Base-by-base conservation (phyloP, 2,113 vertebrate species). In the Periophthalmus modestus region DNA sequence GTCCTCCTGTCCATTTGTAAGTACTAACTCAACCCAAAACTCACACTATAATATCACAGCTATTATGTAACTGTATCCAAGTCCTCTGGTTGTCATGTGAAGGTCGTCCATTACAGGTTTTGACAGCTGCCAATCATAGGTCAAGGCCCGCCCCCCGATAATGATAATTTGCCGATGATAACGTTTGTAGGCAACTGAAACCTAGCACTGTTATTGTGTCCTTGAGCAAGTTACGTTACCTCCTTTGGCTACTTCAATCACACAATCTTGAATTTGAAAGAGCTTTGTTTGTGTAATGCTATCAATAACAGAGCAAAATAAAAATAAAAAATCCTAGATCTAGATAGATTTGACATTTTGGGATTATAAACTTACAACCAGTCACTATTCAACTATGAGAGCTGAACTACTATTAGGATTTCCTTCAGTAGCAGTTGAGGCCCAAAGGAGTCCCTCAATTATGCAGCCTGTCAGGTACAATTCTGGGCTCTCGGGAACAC, bases 391-490 rank as follows among this genome's bases (percentile, higher is more conserved):
- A n/a, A n/a, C 19, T 1, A 52, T 52, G 50, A 55, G 52, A 55
- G 19, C 2, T 55, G n/a, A 34, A 77, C 59, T 28, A 52, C 14
- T 5, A 36, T 62, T 75, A 46, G 7, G 39, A 62, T 82, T 73
- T 39, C 34, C 36, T 43, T 75, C 79, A 69, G 50, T 63, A 36
- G n/a, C 2, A 55, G 58, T 48, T 62, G 21, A 69, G 66, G 73
- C 66, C 79, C 72, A 58, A 47, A 71, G 71, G 78, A 83, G 79
- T 70, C 69, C 48, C 28, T 59, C 80, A 84, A 86, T 86, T 86
- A 85, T 68, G n/a, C 73, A 74, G 65, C 23, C 70, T 85, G 82
- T 81, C 85, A 81, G 68, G 54, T 74, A 59, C 61, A 58, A 76
- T 71, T 73, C 73, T 69, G 57, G 73, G 68, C 74, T 72, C 19